Base-by-base conservation (phyloP, 2,113 vertebrate species). In the Hemiprocne comata region DNA sequence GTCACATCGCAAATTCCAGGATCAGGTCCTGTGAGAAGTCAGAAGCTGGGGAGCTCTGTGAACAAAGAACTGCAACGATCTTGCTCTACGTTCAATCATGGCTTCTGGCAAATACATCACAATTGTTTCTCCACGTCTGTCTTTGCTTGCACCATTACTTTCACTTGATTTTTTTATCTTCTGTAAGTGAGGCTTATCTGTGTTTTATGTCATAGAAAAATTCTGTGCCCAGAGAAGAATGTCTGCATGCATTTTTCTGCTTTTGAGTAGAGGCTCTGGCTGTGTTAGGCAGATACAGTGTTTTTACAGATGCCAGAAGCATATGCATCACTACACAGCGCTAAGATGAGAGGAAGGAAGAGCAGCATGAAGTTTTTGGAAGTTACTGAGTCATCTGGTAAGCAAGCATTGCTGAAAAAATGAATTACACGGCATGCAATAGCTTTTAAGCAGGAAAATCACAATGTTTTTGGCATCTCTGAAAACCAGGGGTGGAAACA, bases 291-390 rank as follows among this genome's bases (percentile, higher is more conserved):
- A 93, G 83, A 95, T 86, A 70, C 15, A 72, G 87, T 50, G 61
- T 72, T 95, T 87, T 81, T 95, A 87, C 86, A 92, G 94, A 95
- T 87, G 84, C 81, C 91, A 95, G 89, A 89, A 94, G 65, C 84
- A 87, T 86, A 96, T 87, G 86, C 77, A 89, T 79, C 82, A 64
- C 61, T 85, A 89, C 33, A 6, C 57, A 94, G 86, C 2, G 14
- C 5, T 53, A 65, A 92, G 84, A 93, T 89, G 80, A 94, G 87
- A 94, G 69, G 88, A 95, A 95, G 77, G 80, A 95, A 92, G 84
- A 95, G 73, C 80, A 90, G 86, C 91, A 84, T 89, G 91, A 95
- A 93, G 80, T 81, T 91, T 84, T 82, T 58, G 69, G 76, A 92
- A 92, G 92, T 85, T 89, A 78, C 57, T 94, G 94, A 95, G 80